Evolutionary conservation across 1,140 invertebrate genomes (phyloP).

Genomic region (Battus philenor): DNA sequence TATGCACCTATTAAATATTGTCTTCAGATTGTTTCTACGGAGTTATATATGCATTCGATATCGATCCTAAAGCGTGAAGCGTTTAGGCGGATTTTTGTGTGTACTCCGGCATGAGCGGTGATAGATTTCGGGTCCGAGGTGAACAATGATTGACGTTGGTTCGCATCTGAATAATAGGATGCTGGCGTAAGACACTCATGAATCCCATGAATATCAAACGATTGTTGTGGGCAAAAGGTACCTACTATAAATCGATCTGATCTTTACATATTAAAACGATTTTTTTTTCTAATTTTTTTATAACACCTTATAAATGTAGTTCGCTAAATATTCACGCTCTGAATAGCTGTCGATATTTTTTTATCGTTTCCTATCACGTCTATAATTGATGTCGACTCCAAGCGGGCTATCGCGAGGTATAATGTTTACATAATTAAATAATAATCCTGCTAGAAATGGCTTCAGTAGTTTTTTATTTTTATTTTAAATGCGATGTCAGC

Average conservation of each 20-base stretch:
- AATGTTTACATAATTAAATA: no score
- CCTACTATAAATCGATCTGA: no score
- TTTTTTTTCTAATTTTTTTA: no score
- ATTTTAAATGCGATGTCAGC: no score
- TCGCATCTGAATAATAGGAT: slow-evolving; percentile 37
- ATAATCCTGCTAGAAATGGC: no score
- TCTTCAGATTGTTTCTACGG: slow-evolving; percentile 16
- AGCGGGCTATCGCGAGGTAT: no score
- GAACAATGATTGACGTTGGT: slow-evolving; percentile 43
- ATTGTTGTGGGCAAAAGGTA: neutral
- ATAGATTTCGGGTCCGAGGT: slow-evolving; percentile 31
- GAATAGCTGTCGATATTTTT: neutral
- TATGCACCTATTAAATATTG: slow-evolving; percentile 41
- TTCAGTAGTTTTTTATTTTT: no score
- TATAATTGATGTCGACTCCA: no score
- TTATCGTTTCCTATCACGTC: no score
- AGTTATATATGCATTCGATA: neutral
- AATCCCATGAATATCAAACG: slow-evolving; percentile 39
- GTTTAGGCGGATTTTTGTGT: slow-evolving; percentile 16
- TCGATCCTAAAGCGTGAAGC: neutral
- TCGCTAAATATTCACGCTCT: neutral
- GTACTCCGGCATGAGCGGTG: slow-evolving; percentile 14
- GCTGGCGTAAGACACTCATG: slow-evolving; percentile 34
- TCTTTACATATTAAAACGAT: no score
- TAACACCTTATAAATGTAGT: no score